phyloP scores from a whole-genome alignment of 2,113 vertebrate species.

The Myocastor coypus region DNA sequence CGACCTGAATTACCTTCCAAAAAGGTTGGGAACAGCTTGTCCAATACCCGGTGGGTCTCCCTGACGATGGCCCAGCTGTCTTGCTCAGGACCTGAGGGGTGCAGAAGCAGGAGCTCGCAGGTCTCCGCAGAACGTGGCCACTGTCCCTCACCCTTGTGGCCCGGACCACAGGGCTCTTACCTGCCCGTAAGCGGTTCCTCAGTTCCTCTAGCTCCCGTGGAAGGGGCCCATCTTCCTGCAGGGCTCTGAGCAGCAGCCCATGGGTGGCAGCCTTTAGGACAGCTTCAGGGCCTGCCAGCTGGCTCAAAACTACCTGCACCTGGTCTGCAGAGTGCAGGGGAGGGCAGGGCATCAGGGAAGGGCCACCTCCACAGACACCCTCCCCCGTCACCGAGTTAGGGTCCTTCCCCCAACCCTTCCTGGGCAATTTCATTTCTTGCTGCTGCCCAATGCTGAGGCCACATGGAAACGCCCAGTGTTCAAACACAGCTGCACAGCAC shows the following conservation, averaged over 20 bases:
- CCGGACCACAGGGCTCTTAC: conserved; percentile 33
- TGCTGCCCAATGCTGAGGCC: background rate
- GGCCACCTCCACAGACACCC: background rate
- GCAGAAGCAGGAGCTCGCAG: background rate
- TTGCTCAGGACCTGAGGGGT: conserved; percentile 63
- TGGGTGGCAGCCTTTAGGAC: conserved; percentile 90
- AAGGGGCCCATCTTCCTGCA: conserved; percentile 57
- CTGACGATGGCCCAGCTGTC: conserved; percentile 84
- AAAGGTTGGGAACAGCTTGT: conserved; percentile 88
- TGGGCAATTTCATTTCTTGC: background rate
- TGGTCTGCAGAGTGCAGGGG: conserved; percentile 80
- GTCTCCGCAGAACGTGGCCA: background rate
- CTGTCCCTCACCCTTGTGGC: background rate
- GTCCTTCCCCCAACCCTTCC: background rate
- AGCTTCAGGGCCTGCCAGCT: conserved; percentile 82
- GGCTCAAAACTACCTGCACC: conserved; percentile 88
- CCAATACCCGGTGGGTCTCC: conserved; percentile 87
- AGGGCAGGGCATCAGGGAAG: conserved; percentile 2
- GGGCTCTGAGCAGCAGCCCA: conserved; percentile 78
- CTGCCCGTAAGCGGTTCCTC: conserved; percentile 16
- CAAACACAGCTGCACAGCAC: background rate
- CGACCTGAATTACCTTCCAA: conserved; percentile 85
- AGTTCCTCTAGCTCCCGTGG: conserved; percentile 71
- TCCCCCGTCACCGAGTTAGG: background rate
- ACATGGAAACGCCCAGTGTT: conserved; percentile 14